Conservation (phyloP, 2,113 vertebrate genomes). For the Martes martes region DNA sequence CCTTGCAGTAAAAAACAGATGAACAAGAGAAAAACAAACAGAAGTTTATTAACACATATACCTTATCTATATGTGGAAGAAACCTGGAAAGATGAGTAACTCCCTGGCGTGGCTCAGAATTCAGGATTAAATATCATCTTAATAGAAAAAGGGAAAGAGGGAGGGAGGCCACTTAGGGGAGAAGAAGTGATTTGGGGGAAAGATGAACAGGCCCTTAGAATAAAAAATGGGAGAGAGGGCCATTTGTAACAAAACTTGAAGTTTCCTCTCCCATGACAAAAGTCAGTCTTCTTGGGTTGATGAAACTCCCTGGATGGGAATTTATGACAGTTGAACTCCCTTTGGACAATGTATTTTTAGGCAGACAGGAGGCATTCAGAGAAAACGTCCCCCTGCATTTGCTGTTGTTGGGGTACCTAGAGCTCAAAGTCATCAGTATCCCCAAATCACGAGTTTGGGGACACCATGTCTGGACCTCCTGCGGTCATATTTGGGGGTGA, state of each 20-base stretch:
- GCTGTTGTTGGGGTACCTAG: background rate
- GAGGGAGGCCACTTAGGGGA: background rate
- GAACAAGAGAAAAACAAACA: background rate
- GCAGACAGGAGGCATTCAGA: background rate
- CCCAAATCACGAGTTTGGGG: background rate
- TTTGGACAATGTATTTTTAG: background rate
- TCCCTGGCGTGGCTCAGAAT: background rate
- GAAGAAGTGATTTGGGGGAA: background rate
- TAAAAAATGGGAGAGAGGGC: background rate
- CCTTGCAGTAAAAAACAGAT: background rate
- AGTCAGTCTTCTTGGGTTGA: background rate
- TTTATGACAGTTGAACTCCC: background rate
- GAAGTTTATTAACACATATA: background rate
- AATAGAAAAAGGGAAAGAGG: background rate
- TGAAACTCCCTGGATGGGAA: background rate
- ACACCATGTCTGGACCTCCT: background rate
- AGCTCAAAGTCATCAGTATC: background rate
- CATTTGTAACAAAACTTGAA: background rate
- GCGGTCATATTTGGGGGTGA: background rate
- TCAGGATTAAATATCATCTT: background rate
- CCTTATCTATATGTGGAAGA: background rate
- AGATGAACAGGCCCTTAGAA: background rate
- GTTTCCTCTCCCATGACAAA: background rate
- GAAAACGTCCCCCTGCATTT: background rate
- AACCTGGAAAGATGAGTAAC: background rate